phyloP scores from a whole-genome alignment of 2,113 vertebrate genomes.

The Rana temporaria region DNA sequence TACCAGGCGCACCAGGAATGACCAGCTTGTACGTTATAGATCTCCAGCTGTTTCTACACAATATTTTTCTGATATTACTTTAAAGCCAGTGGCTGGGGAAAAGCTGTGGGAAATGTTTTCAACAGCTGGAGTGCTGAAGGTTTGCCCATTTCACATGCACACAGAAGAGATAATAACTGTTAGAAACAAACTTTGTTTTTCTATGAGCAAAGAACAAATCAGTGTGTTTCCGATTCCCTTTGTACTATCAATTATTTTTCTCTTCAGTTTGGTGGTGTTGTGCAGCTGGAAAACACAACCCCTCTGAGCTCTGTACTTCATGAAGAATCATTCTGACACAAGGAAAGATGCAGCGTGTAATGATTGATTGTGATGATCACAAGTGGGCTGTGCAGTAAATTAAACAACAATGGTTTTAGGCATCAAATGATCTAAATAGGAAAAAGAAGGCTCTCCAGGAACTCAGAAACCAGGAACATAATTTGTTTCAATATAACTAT shows the following conservation, averaged over 20 bases:
- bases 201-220: not conserved
- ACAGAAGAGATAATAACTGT: slow-evolving; percentile 4
- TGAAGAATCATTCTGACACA: slow-evolving; percentile 27
- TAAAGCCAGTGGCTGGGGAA: not conserved
- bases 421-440: not conserved
- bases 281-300: slow-evolving; percentile 30
- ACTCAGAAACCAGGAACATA: no score
- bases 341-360: not conserved
- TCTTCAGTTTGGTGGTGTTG: not conserved
- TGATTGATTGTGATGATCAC: not conserved
- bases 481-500: no score
- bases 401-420: not conserved
- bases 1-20: no score
- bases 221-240: not conserved
- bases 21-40: no score
- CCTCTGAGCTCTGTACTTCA: not conserved
- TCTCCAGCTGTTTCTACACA: not conserved
- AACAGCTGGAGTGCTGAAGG: slow-evolving; percentile 1
- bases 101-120: not conserved
- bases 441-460: not conserved
- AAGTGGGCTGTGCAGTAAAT: not conserved
- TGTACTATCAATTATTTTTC: not conserved
- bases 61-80: not conserved
- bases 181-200: not conserved
- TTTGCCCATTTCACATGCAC: not conserved